Percentiles rank a stretch among this genome's conserved stretches.
These are phyloP conservation scores for Eriosoma lanigerum DNA, from an alignment of 1,140 invertebrate genomes.

Conservation along the genomic window DNA sequence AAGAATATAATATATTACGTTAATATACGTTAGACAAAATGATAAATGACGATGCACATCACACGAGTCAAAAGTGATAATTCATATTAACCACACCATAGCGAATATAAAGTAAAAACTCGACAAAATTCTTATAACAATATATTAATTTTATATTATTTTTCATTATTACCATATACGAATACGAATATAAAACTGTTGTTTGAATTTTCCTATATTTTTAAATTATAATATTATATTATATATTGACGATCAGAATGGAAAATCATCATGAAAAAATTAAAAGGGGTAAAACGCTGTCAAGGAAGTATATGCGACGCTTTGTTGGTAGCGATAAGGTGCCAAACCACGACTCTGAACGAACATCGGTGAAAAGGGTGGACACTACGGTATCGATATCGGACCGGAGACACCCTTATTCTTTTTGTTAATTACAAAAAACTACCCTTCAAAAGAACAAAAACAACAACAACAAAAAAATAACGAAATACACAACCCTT, in stretches of 20 bases:
- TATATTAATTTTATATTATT: no score
- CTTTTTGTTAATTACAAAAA: slow-evolving; percentile 46
- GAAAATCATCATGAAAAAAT: not conserved
- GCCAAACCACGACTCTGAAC: slow-evolving; percentile 29
- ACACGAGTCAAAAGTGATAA: not conserved
- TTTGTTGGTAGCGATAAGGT: slow-evolving; percentile 25
- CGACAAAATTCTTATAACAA: no score
- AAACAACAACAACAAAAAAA: slow-evolving; percentile 3
- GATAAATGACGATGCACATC: not conserved
- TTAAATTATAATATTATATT: not conserved
- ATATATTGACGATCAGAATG: not conserved
- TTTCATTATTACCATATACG: no score
- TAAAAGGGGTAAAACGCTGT: slow-evolving; percentile 4
- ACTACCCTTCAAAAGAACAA: not conserved
- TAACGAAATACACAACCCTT: slow-evolving; percentile 10
- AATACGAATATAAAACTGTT: no score
- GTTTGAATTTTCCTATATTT: no score
- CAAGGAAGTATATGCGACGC: not conserved
- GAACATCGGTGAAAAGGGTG: slow-evolving; percentile 32
- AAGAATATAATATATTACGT: not conserved
- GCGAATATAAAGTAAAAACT: slow-evolving; percentile 1
- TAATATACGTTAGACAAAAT: not conserved
- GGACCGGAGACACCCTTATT: slow-evolving; percentile 26
- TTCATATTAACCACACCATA: slow-evolving; percentile 27
- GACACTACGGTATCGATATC: slow-evolving; percentile 13